These are phyloP conservation scores for Tribolium freemani DNA, from an alignment of 2,888 invertebrate genomes.

Conservation along the genomic window DNA sequence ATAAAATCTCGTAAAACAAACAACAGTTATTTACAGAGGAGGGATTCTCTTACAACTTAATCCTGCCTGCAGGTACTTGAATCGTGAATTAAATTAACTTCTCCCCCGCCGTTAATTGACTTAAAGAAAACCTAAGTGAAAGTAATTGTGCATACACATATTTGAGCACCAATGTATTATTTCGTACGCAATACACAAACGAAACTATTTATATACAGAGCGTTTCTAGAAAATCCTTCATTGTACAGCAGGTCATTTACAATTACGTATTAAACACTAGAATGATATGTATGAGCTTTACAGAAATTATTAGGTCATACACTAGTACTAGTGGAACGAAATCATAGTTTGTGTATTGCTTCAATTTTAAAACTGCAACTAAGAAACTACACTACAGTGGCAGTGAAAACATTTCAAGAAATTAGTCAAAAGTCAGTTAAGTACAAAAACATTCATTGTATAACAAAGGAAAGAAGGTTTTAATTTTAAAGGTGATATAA, in stretches of 20 bases:
- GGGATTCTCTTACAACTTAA: constrained; percentile 58
- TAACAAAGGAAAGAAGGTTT: constrained; percentile 35
- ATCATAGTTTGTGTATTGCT: constrained; percentile 53
- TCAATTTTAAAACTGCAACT: constrained; percentile 45
- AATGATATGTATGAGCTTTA: constrained; percentile 68
- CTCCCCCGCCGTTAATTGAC: constrained; percentile 58
- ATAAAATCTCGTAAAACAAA: constrained; percentile 65
- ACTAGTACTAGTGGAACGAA: constrained; percentile 22
- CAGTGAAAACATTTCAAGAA: constrained; percentile 59
- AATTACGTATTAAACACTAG: constrained; percentile 57
- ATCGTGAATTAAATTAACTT: constrained; percentile 41
- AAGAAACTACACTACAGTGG: constrained; percentile 56
- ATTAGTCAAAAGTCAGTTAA: constrained; percentile 53
- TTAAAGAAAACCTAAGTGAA: constrained; percentile 40
- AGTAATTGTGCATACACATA: constrained; percentile 56
- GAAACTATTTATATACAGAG: constrained; percentile 49
- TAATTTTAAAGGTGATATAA: constrained; percentile 40
- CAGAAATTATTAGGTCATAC: constrained; percentile 32
- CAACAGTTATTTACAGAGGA: constrained; percentile 65
- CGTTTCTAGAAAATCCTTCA: constrained; percentile 31
- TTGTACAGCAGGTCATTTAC: constrained; percentile 31
- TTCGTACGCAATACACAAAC: constrained; percentile 56
- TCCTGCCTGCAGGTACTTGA: constrained; percentile 63
- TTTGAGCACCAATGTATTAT: constrained; percentile 64
- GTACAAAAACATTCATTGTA: constrained; percentile 48